phyloP scores from a whole-genome alignment of 2,888 invertebrate species.

The Acleris sparsana region DNA sequence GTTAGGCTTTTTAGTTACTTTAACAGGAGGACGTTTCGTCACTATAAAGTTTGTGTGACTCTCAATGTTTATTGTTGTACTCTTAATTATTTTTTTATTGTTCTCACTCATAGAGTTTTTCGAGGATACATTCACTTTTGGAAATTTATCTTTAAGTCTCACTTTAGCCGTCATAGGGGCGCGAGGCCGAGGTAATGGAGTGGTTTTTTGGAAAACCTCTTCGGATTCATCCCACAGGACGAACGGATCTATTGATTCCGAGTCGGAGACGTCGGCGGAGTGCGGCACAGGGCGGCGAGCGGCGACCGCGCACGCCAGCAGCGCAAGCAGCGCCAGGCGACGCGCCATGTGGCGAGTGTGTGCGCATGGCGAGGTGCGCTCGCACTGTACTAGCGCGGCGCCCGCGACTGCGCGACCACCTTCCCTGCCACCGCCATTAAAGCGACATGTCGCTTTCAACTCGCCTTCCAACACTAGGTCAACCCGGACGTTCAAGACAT shows the following conservation, averaged over 20 bases:
- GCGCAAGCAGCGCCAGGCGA: slow-evolving; percentile 80
- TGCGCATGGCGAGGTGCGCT: slow-evolving; percentile 82
- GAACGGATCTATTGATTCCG: slow-evolving; percentile 66
- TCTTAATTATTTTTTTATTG: slow-evolving; percentile 64
- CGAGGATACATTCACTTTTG: slow-evolving; percentile 68
- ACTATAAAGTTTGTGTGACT: slow-evolving; percentile 77
- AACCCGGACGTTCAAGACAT: slow-evolving; percentile 50
- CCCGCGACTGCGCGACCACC: slow-evolving; percentile 65
- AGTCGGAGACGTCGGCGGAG: slow-evolving; percentile 55
- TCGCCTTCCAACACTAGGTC: slow-evolving; percentile 70
- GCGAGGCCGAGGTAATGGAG: slow-evolving; percentile 52
- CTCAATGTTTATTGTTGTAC: slow-evolving; percentile 74
- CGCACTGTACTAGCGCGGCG: slow-evolving; percentile 68
- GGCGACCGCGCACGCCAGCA: slow-evolving; percentile 67
- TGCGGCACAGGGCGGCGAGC: slow-evolving; percentile 58
- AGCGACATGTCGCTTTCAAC: slow-evolving; percentile 73
- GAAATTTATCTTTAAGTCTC: slow-evolving; percentile 60
- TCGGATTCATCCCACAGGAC: slow-evolving; percentile 70
- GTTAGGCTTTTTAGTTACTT: slow-evolving; percentile 42
- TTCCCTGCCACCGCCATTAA: slow-evolving; percentile 67
- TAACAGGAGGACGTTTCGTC: slow-evolving; percentile 58
- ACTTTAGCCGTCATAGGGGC: slow-evolving; percentile 66
- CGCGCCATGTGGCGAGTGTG: slow-evolving; percentile 80
- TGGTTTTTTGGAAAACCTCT: slow-evolving; percentile 61
- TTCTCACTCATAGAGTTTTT: slow-evolving; percentile 58